phyloP scores from a whole-genome alignment of 2,113 vertebrate genomes.

The Podocnemis expansa region DNA sequence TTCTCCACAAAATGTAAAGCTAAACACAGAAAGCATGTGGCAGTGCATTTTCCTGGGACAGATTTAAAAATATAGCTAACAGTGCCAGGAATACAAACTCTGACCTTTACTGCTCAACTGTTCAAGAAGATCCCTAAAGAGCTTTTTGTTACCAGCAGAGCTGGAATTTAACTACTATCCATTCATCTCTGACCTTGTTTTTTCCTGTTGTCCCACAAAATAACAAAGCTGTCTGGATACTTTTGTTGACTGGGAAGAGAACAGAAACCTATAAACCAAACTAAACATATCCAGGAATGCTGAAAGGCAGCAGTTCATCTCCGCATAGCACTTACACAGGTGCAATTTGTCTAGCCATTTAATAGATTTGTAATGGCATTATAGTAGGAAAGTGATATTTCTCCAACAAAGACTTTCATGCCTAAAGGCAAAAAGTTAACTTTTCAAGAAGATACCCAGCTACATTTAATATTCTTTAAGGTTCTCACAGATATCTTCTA shows the following conservation, averaged over 20 bases:
- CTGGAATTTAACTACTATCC: neutral
- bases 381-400: neutral
- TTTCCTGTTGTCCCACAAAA: neutral
- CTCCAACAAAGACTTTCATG: neutral
- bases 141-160: neutral
- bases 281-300: rapidly evolving
- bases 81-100: neutral
- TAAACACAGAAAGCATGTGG: rapidly evolving
- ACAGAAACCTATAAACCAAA: neutral
- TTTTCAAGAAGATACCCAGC: neutral
- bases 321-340: rapidly evolving
- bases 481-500: neutral
- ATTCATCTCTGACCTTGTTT: rapidly evolving
- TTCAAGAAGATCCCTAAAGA: neutral
- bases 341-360: neutral
- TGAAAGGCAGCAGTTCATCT: rapidly evolving
- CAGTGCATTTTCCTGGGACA: neutral
- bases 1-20: neutral
- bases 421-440: neutral
- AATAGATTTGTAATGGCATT: neutral
- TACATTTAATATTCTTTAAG: neutral
- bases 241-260: neutral
- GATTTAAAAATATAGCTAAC: neutral
- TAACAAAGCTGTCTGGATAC: neutral
- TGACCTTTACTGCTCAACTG: rapidly evolving